Percentiles rank a stretch among this genome's conserved stretches.
phyloP scores from a whole-genome alignment of 2,113 vertebrate genomes.

The Psammodynastes pulverulentus region DNA sequence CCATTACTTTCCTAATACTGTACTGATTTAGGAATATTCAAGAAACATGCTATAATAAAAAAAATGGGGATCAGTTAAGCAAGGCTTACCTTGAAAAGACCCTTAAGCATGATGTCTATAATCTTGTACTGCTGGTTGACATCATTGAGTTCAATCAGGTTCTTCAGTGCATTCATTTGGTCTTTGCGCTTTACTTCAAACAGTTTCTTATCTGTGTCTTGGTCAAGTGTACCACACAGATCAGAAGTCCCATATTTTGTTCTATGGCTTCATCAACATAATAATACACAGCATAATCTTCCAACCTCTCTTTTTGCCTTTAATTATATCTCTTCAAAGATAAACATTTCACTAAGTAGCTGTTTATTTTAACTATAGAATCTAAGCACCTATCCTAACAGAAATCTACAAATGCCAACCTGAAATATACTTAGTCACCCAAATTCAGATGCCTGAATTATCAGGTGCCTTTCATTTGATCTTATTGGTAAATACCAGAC shows the following conservation, averaged over 20 bases:
- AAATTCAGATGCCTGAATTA: not conserved
- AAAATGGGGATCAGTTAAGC: not conserved
- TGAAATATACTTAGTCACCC: not conserved
- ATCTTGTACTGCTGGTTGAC: slow-evolving; percentile 98
- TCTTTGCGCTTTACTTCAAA: slow-evolving; percentile 97
- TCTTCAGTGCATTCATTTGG: slow-evolving; percentile 93
- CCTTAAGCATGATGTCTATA: slow-evolving; percentile 98
- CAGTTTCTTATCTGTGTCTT: slow-evolving; percentile 87
- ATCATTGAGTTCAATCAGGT: slow-evolving; percentile 92
- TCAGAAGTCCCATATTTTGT: not conserved
- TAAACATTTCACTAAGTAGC: not conserved
- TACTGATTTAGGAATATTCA: not conserved
- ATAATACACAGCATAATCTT: not conserved
- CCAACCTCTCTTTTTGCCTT: not conserved
- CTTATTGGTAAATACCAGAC: not conserved
- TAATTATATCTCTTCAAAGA: not conserved
- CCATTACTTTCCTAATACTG: rapidly evolving
- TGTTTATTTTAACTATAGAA: not conserved
- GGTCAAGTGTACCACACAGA: slow-evolving; percentile 27
- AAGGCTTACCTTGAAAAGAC: slow-evolving; percentile 89
- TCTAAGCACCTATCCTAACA: not conserved
- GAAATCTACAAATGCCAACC: not conserved
- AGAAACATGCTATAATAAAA: not conserved
- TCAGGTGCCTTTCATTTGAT: not conserved
- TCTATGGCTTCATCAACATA: not conserved